These are phyloP conservation scores for Eretmocerus hayati DNA, from an alignment of 2,888 invertebrate genomes.

Conservation along the genomic window DNA sequence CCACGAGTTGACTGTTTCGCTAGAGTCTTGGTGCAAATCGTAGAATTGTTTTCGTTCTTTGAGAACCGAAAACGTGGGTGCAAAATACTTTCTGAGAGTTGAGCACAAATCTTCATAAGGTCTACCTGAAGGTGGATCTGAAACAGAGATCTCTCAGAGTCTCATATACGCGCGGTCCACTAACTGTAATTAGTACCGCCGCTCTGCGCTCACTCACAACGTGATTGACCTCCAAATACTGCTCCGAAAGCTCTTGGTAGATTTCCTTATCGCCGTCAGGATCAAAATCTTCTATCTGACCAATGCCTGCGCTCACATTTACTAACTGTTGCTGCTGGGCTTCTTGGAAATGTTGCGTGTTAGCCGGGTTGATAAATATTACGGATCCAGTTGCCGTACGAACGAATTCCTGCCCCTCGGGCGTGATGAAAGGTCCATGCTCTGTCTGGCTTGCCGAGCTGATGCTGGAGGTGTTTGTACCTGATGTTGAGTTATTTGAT, in stretches of 20 bases:
- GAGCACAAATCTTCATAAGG: slow-evolving; percentile 18
- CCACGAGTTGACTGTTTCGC: slow-evolving; percentile 13
- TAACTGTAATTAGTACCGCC: slow-evolving; percentile 17
- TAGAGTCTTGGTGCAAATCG: slow-evolving; percentile 27
- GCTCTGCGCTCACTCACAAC: slow-evolving; percentile 9
- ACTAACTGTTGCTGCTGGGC: too few species aligned
- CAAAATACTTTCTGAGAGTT: slow-evolving; percentile 21
- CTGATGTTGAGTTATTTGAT: too few species aligned
- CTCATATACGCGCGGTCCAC: slow-evolving; percentile 19
- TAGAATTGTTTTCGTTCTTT: slow-evolving; percentile 18
- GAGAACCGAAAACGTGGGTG: slow-evolving; percentile 17
- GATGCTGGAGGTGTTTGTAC: too few species aligned
- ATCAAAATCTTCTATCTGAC: slow-evolving; percentile 18
- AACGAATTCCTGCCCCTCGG: too few species aligned
- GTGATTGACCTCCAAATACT: slow-evolving; percentile 19
- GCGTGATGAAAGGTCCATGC: too few species aligned
- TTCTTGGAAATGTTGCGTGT: too few species aligned
- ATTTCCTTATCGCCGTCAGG: slow-evolving; percentile 16
- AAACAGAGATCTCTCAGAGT: slow-evolving; percentile 21
- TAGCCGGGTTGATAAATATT: too few species aligned
- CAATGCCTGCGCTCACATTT: too few species aligned
- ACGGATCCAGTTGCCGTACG: too few species aligned
- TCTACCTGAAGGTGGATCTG: slow-evolving; percentile 17
- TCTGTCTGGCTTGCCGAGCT: too few species aligned
- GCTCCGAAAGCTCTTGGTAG: slow-evolving; percentile 15